Evolutionary conservation across 37 sponge, comb jelly and placozoan species (phyloP).

Genomic region (Aphrocallistes beatrix): DNA sequence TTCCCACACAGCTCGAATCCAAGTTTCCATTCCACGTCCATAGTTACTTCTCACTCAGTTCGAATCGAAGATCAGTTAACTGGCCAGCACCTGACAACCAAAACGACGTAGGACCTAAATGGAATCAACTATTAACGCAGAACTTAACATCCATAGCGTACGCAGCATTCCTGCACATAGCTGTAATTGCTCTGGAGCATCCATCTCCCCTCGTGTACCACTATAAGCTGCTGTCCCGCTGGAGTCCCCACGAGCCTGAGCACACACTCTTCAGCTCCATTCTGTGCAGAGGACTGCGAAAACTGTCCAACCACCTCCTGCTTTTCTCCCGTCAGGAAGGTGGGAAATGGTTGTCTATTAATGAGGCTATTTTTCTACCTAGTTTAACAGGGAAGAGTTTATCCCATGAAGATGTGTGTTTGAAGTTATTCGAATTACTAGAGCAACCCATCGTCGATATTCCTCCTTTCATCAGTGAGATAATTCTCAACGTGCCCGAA

Average conservation of each 20-base stretch:
- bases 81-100: not conserved
- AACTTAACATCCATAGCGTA: not conserved
- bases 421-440: not conserved
- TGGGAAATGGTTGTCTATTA: not conserved
- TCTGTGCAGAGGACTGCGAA: not conserved
- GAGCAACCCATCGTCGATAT: not conserved
- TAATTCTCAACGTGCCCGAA: not conserved
- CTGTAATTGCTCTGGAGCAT: not conserved
- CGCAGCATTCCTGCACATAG: not conserved
- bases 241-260: conserved; percentile 3
- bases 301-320: not conserved
- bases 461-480: not conserved
- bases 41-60: not conserved
- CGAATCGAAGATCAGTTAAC: not conserved
- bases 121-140: not conserved
- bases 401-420: not conserved
- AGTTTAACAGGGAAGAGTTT: not conserved
- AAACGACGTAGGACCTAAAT: not conserved
- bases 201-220: not conserved
- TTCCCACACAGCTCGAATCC: not conserved
- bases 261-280: not conserved
- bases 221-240: not conserved
- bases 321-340: not conserved
- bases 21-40: not conserved
- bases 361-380: not conserved